Evolutionary conservation across 1,140 invertebrate species (phyloP).

Genomic region (Brachionus koreanus): DNA sequence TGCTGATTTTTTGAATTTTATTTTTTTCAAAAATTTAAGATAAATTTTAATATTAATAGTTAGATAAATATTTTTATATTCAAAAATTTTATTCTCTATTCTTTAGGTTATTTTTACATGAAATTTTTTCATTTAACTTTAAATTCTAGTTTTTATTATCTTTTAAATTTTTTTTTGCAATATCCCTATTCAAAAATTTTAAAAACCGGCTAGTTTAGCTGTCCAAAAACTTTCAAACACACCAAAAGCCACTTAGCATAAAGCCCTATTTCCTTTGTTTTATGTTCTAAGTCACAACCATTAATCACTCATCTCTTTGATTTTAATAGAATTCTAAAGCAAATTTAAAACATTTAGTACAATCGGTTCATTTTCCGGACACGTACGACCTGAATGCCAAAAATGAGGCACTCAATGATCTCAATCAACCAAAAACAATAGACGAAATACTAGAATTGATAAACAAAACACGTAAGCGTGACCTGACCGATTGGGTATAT

Average conservation of each 20-base stretch:
- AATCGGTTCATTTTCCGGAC: constrained; percentile 44
- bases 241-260: not conserved
- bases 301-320: not conserved
- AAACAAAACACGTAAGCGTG: constrained; percentile 52
- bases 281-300: not conserved
- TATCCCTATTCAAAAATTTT: no score
- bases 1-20: no score
- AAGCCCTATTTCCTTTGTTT: not conserved
- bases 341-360: not conserved
- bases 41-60: no score
- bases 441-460: constrained; percentile 49
- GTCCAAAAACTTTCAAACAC: not conserved
- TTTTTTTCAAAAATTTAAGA: no score
- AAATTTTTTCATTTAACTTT: no score
- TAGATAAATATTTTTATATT: no score
- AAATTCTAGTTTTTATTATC: no score
- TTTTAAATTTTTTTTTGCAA: no score
- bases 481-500: constrained; percentile 56
- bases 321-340: not conserved
- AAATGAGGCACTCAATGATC: not conserved
- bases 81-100: no score
- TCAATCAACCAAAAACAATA: constrained; percentile 26
- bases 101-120: no score
- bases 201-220: not conserved
- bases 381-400: not conserved